phyloP scores from a whole-genome alignment of 2,888 invertebrate species.

The Andrena haemorrhoa region DNA sequence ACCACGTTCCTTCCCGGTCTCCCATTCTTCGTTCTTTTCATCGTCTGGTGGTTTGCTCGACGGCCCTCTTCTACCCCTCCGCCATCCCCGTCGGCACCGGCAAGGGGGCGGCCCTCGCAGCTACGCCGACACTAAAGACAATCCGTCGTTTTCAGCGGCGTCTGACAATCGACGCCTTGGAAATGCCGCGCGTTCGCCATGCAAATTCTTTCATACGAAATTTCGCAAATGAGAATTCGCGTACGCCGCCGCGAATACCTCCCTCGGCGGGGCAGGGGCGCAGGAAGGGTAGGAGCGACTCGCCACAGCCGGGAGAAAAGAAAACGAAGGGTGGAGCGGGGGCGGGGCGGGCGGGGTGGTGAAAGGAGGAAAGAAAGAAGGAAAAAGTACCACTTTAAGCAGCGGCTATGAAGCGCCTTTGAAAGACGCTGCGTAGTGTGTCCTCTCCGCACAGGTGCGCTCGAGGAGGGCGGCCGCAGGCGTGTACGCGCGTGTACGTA shows the following conservation, averaged over 20 bases:
- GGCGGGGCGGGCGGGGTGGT: background rate
- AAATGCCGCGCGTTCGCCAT: constrained; percentile 53
- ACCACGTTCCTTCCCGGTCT: constrained; percentile 24
- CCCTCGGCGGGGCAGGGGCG: background rate
- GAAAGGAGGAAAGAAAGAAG: constrained; percentile 3
- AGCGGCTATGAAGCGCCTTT: constrained; percentile 75
- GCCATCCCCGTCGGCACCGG: background rate
- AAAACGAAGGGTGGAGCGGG: constrained; percentile 7
- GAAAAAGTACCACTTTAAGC: constrained; percentile 71
- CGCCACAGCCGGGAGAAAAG: constrained; percentile 32
- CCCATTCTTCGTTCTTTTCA: constrained; percentile 56
- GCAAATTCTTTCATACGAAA: constrained; percentile 77
- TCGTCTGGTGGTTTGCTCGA: constrained; percentile 22
- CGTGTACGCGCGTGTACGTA: constrained; percentile 33
- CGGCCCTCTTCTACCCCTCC: background rate
- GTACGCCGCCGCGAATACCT: constrained; percentile 18
- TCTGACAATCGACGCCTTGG: constrained; percentile 66
- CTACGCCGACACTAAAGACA: constrained; percentile 61
- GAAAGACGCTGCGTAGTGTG: constrained; percentile 73
- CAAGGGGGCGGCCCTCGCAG: constrained; percentile 11
- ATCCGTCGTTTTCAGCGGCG: constrained; percentile 58
- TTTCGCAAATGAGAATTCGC: constrained; percentile 79
- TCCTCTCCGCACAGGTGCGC: constrained; percentile 51
- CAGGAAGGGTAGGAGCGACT: background rate
- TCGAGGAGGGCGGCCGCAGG: constrained; percentile 36